These are phyloP conservation scores for Xyrichtys novacula DNA, from an alignment of 2,797 vertebrate genomes.

Conservation along the genomic window DNA sequence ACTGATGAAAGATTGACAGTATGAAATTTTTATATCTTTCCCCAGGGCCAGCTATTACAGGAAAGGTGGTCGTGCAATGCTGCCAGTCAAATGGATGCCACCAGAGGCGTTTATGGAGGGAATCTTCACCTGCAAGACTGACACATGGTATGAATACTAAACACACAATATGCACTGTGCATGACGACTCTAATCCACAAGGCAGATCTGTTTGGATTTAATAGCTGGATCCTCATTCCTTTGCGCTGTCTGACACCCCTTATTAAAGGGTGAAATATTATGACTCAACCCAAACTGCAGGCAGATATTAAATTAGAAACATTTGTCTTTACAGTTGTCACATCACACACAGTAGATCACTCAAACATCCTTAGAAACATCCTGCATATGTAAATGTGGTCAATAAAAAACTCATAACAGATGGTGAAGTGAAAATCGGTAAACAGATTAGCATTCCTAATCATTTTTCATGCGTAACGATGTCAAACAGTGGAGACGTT, in stretches of 20 bases:
- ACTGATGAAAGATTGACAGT: conserved; percentile 19
- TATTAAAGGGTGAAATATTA: neutral
- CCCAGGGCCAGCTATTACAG: conserved; percentile 93
- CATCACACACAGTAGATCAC: neutral
- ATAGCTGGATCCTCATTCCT: neutral
- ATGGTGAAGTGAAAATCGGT: conserved; percentile 1
- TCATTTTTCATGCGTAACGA: neutral
- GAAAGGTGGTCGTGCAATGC: conserved; percentile 92
- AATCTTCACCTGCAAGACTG: conserved; percentile 95
- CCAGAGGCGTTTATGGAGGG: conserved; percentile 96
- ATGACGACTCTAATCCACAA: neutral
- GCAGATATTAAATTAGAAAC: neutral
- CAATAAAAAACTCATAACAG: conserved; percentile 1
- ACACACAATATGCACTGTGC: neutral
- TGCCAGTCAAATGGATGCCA: conserved; percentile 96
- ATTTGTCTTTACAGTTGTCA: neutral
- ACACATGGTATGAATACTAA: conserved; percentile 88
- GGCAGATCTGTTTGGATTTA: neutral
- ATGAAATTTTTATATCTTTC: conserved; percentile 7
- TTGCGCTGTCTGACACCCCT: neutral
- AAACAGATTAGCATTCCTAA: conserved; percentile 11
- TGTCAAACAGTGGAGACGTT: conserved; percentile 3
- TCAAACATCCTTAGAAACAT: neutral
- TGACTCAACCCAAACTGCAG: neutral
- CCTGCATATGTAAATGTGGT: neutral